Conservation (phyloP, 2,888 invertebrate species). For the Idaea straminata region DNA sequence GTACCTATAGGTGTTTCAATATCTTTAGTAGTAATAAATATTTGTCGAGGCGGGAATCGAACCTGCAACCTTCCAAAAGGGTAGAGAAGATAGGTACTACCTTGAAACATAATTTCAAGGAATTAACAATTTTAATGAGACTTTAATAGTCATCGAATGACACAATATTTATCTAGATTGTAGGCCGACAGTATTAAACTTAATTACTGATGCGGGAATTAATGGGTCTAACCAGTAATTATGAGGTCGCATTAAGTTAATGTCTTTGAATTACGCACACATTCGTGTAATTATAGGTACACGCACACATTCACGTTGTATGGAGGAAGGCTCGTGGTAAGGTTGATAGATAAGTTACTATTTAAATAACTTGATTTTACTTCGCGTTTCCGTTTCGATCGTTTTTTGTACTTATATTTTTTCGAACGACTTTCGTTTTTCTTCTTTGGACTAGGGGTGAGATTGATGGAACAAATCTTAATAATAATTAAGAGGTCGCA, state of each 20-base stretch:
- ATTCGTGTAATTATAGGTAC: constrained; percentile 20
- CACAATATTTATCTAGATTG: constrained; percentile 31
- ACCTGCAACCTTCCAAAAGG: background rate
- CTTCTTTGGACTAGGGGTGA: too few species aligned
- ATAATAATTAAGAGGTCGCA: constrained; percentile 78
- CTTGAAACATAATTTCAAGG: constrained; percentile 39
- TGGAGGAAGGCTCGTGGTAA: constrained; percentile 4
- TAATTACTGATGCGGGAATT: constrained; percentile 79
- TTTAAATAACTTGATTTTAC: too few species aligned
- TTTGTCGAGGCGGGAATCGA: too few species aligned
- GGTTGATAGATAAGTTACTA: too few species aligned
- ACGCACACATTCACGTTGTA: constrained; percentile 16
- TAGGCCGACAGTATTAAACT: constrained; percentile 74
- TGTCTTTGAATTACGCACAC: constrained; percentile 67
- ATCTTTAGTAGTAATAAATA: too few species aligned
- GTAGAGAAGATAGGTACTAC: constrained; percentile 13
- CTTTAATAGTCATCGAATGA: constrained; percentile 65
- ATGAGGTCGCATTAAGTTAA: constrained; percentile 78
- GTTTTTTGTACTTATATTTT: too few species aligned
- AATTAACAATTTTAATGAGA: constrained; percentile 64
- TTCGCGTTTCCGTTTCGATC: too few species aligned
- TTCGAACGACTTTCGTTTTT: too few species aligned
- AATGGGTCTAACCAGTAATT: constrained; percentile 76
- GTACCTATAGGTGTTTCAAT: too few species aligned
- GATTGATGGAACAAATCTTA: too few species aligned